phyloP scores from a whole-genome alignment of 1,140 invertebrate species.

The Zaprionus gabonicus region DNA sequence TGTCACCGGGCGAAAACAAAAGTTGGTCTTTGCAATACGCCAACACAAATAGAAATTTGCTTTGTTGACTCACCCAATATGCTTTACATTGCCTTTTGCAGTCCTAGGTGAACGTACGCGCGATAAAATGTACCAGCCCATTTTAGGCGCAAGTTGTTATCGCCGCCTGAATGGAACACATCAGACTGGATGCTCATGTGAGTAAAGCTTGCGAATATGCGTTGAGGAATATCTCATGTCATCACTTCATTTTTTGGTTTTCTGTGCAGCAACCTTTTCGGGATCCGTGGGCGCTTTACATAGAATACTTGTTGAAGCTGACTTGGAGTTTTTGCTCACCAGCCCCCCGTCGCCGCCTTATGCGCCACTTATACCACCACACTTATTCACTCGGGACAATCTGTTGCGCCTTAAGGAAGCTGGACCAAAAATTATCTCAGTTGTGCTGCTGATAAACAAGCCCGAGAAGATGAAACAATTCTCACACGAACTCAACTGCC shows the following conservation, averaged over 20 bases:
- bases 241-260: not conserved
- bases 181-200: slow-evolving; percentile 96
- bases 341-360: slow-evolving; percentile 90
- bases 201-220: slow-evolving; percentile 81
- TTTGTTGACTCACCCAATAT: slow-evolving; percentile 54
- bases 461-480: slow-evolving; percentile 84
- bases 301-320: slow-evolving; percentile 87
- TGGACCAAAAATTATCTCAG: slow-evolving; percentile 85
- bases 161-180: slow-evolving; percentile 95
- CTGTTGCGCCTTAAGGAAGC: slow-evolving; percentile 85
- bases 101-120: slow-evolving; percentile 86
- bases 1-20: not conserved
- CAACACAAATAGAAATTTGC: not conserved
- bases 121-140: slow-evolving; percentile 92
- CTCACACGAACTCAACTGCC: slow-evolving; percentile 92
- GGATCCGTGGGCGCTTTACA: slow-evolving; percentile 95
- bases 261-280: slow-evolving; percentile 85
- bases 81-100: slow-evolving; percentile 28
- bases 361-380: slow-evolving; percentile 88
- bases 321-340: slow-evolving; percentile 90
- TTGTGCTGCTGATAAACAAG: slow-evolving; percentile 85
- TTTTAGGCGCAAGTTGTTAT: slow-evolving; percentile 92
- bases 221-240: not conserved
- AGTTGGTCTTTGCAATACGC: not conserved
- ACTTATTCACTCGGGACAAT: slow-evolving; percentile 86